Evolutionary conservation across 2,113 vertebrate genomes (phyloP).

Genomic region (Thamnaconus septentrionalis): DNA sequence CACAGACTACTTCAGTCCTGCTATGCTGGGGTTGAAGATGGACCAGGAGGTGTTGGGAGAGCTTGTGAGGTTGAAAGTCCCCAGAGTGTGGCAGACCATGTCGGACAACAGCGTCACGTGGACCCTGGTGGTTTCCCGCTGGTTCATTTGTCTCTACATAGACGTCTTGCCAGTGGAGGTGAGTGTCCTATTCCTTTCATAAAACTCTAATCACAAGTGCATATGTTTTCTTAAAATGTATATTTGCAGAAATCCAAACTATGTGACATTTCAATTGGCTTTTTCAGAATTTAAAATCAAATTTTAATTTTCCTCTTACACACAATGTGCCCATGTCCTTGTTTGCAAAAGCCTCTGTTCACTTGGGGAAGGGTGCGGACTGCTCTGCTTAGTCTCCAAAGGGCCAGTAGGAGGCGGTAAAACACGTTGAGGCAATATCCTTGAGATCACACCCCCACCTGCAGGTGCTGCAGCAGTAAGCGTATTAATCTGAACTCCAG

Average conservation of each 20-base stretch:
- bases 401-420: background rate
- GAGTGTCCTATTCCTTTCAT: conserved; percentile 29
- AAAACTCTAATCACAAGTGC: no score
- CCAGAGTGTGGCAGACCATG: conserved; percentile 85
- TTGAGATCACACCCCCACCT: background rate
- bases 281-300: background rate
- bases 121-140: conserved; percentile 91
- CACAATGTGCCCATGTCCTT: background rate
- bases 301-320: background rate
- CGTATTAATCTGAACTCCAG: background rate
- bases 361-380: background rate
- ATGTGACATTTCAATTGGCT: background rate
- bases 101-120: conserved; percentile 85
- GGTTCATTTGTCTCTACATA: conserved; percentile 97
- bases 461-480: background rate
- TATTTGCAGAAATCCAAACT: no score
- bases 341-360: conserved; percentile 1
- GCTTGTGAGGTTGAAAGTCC: conserved; percentile 87
- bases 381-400: conserved; percentile 17
- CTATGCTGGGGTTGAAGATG: conserved; percentile 90
- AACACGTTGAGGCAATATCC: background rate
- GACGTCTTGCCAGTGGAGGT: conserved; percentile 94
- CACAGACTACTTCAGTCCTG: conserved; percentile 89
- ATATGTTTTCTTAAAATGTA: no score
- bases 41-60: conserved; percentile 95